Base-by-base conservation (phyloP, 2,113 vertebrate species). In the Thinocorus orbignyianus region DNA sequence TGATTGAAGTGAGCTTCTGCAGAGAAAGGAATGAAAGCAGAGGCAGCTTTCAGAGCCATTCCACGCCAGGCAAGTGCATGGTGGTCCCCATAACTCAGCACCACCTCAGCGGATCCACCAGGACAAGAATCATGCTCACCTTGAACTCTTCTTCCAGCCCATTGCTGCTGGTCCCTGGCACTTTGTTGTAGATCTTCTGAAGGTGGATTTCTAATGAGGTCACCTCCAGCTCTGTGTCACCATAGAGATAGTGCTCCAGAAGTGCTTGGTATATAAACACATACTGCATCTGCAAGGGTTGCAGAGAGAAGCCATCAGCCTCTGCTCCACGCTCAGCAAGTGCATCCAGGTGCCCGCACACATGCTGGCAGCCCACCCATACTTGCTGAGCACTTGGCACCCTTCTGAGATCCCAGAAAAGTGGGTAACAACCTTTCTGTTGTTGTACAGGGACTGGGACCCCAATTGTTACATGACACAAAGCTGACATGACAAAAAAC, bases 201-300 rank as follows among this genome's bases (percentile, higher is more conserved):
- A 99, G 98, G 91, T 99, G 99, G 64, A 98, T 99, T 97, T 99
- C 99, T 73, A 99, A 98, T 1, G 99, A 99, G 33, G 99, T 99
- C 94, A 99, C 99, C 97, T 99, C 99, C 98, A 99, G 98, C 98
- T 99, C 99, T 0, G 99, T 99, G 98, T 99, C 99, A 57, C 99
- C 99, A 0, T 99, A 99, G 86, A 99, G 98, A 97, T 99, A 99
- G 95, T 99, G 99, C 94, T 99, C 99, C 95, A 99, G 98, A 93
- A 99, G 98, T 10, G 99, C 99, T 98, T 99, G 99, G 98, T 99
- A 99, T 91, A 99, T 99, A 97, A 99, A 99, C 80, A 99, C 99
- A 16, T 99, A 99, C 97, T 99, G 99, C 99, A 99, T 99, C 99
- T 99, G 98, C 48, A 92, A 81, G 61, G 71, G 77, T 41, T 3